Evolutionary conservation across 2,888 invertebrate genomes (phyloP), one percentile per base, ranked within the genome.

Genomic region (Agelastica alni): DNA sequence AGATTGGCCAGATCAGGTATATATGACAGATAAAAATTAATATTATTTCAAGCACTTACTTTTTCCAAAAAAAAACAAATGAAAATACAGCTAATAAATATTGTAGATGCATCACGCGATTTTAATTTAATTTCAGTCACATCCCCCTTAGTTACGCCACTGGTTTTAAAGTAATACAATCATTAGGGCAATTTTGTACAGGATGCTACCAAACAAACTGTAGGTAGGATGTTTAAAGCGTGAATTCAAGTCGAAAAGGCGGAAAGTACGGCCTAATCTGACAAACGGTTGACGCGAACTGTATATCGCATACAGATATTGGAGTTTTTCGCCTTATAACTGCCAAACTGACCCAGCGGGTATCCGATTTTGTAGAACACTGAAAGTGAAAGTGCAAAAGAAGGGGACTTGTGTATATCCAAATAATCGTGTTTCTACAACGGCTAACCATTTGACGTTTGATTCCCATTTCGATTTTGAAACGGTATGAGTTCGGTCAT

Each of bases 121-220:
- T n/a, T n/a, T n/a, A n/a, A n/a, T n/a, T n/a, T n/a, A n/a, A n/a
- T n/a, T n/a, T n/a, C n/a, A n/a, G n/a, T n/a, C n/a, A n/a, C n/a
- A n/a, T n/a, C 2, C 6, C 20, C 2, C 7, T 10, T 18, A 10
- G 37, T 22, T 39, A 39, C 37, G 37, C 37, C 37, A 5, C 9
- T 39, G 37, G 1, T 3, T 20, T 20, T 39, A 3, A 39, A 20
- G 37, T 39, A 49, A 42, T 39, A 10, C 18, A 37, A 37, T 48
- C 41, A 48, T 48, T 52, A 42, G 45, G 53, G 46, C 53, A 56
- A 56, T 56, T 56, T 56, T 39, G 53, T 49, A 53, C 53, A 56
- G 56, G 56, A 56, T 56, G 56, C 49, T 45, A 46, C 49, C 20
- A 18, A 47, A 47, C 42, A 45, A 52, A 41, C 41, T 18, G 14